These are phyloP conservation scores for Drosophila pectinifera DNA, from an alignment of 1,140 invertebrate species.

Conservation along the genomic window DNA sequence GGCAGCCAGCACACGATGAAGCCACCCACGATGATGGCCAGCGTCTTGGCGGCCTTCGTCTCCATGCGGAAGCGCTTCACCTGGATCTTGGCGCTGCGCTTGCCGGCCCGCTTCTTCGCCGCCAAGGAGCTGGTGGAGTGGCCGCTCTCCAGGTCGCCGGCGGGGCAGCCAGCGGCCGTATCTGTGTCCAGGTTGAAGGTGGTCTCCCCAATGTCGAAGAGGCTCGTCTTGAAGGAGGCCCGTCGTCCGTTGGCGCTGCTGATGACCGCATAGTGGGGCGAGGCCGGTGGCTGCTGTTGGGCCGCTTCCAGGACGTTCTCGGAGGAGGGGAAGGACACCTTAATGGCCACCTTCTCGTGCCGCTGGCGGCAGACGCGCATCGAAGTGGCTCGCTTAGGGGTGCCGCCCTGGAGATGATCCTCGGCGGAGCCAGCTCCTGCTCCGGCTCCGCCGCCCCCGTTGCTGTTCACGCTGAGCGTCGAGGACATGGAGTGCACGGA, in stretches of 20 bases:
- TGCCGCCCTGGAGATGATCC: slow-evolving; percentile 52
- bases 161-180: slow-evolving; percentile 10
- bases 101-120: slow-evolving; percentile 85
- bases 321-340: slow-evolving; percentile 92
- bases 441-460: slow-evolving; percentile 48
- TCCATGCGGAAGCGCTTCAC: slow-evolving; percentile 90
- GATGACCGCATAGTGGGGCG: slow-evolving; percentile 84
- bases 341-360: slow-evolving; percentile 92
- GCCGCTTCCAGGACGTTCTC: slow-evolving; percentile 87
- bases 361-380: slow-evolving; percentile 86
- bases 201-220: slow-evolving; percentile 80
- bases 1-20: slow-evolving; percentile 96
- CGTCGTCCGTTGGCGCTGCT: slow-evolving; percentile 59
- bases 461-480: slow-evolving; percentile 80
- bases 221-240: slow-evolving; percentile 72
- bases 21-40: slow-evolving; percentile 96
- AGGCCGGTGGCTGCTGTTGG: slow-evolving; percentile 86
- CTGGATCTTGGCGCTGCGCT: slow-evolving; percentile 85
- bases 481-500: slow-evolving; percentile 83
- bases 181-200: slow-evolving; percentile 70
- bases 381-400: slow-evolving; percentile 79
- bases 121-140: slow-evolving; percentile 47
- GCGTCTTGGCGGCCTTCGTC: slow-evolving; percentile 94
- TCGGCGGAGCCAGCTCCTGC: slow-evolving; percentile 19
- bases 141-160: slow-evolving; percentile 50